phyloP scores from a whole-genome alignment of 2,888 invertebrate genomes.

The Drosophila limbata region DNA sequence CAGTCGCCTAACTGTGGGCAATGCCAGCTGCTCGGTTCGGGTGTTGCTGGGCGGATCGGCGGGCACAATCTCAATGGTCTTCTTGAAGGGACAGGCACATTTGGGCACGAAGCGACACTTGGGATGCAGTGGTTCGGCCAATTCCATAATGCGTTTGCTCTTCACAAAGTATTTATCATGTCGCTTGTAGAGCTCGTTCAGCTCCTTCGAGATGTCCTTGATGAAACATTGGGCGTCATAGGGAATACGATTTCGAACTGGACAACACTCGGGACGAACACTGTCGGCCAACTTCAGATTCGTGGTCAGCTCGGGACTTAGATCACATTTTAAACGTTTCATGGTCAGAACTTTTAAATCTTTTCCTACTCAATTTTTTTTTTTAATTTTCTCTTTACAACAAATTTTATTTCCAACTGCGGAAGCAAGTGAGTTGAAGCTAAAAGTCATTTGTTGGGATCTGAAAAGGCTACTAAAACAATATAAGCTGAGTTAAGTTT shows the following conservation, averaged over 20 bases:
- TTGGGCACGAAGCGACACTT: conserved; percentile 58
- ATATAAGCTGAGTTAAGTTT: not conserved
- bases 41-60: conserved; percentile 65
- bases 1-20: conserved; percentile 69
- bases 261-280: conserved; percentile 71
- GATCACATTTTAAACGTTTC: conserved; percentile 58
- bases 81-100: conserved; percentile 74
- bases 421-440: conserved; percentile 11
- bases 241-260: conserved; percentile 56
- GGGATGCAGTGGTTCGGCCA: conserved; percentile 59
- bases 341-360: conserved; percentile 38
- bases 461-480: conserved; percentile 34
- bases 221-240: conserved; percentile 61
- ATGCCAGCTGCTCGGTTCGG: conserved; percentile 81
- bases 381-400: conserved; percentile 20
- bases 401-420: conserved; percentile 39
- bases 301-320: conserved; percentile 60
- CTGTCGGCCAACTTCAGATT: conserved; percentile 46
- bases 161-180: conserved; percentile 65
- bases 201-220: conserved; percentile 62
- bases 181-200: conserved; percentile 49
- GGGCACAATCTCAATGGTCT: conserved; percentile 68
- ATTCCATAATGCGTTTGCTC: conserved; percentile 60
- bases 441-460: not conserved
- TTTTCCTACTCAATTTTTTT: conserved; percentile 10